These are phyloP conservation scores for Scaptodrosophila lebanonensis DNA, from an alignment of 1,140 invertebrate genomes.

Conservation along the genomic window DNA sequence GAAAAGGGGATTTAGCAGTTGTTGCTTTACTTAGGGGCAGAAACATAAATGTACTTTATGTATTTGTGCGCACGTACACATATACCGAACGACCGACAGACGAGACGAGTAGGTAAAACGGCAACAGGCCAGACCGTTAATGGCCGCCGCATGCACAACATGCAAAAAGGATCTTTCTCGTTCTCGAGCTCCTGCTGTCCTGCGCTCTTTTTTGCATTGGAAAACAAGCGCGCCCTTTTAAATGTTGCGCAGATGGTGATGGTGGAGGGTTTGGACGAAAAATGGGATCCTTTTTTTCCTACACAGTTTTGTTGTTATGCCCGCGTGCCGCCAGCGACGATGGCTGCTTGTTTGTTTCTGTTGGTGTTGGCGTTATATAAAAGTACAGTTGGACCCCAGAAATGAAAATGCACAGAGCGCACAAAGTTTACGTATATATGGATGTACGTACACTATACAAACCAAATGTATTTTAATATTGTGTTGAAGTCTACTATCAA, in stretches of 20 bases:
- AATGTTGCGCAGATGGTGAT: slow-evolving; percentile 73
- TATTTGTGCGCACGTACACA: not conserved
- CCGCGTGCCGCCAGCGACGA: slow-evolving; percentile 7
- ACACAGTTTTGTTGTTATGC: slow-evolving; percentile 24
- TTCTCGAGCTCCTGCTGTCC: slow-evolving; percentile 16
- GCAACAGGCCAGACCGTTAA: slow-evolving; percentile 26
- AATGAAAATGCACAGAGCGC: no score
- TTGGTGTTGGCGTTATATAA: slow-evolving; percentile 29
- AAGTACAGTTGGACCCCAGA: slow-evolving; percentile 63
- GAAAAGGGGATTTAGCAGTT: slow-evolving; percentile 44
- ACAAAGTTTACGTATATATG: slow-evolving; percentile 1
- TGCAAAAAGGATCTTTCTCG: slow-evolving; percentile 69
- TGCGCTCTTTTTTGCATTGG: slow-evolving; percentile 16
- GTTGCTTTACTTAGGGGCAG: slow-evolving; percentile 24
- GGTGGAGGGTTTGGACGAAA: slow-evolving; percentile 68
- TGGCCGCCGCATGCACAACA: slow-evolving; percentile 3
- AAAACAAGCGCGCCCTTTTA: slow-evolving; percentile 54
- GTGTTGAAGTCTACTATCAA: slow-evolving; percentile 69
- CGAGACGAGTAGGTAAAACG: slow-evolving; percentile 48
- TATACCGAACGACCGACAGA: slow-evolving; percentile 17
- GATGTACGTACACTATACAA: slow-evolving; percentile 3
- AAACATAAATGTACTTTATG: slow-evolving; percentile 16
- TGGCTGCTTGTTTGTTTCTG: slow-evolving; percentile 6
- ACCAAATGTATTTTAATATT: slow-evolving; percentile 5
- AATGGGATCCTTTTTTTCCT: slow-evolving; percentile 64